These are phyloP conservation scores for Danio rerio DNA, from an alignment of 2,113 vertebrate species.

Conservation along the genomic window GRCz12tu NC_133181.1:40438501-40439000, in stretches of 20 bases:
- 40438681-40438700: too few species aligned
- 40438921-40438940: neutral
- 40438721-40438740: too few species aligned
- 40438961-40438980: neutral
- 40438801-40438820: constrained; percentile 33
- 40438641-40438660: too few species aligned
- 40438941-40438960: neutral
- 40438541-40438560: too few species aligned
- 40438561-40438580: too few species aligned
- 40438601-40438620: too few species aligned
- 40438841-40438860: constrained; percentile 30
- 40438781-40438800: constrained; percentile 8
- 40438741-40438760: constrained; percentile 7
- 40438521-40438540: too few species aligned
- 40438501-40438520: too few species aligned
- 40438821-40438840: neutral
- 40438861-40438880: constrained; percentile 7
- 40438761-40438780: constrained; percentile 8
- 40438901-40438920: constrained; percentile 1
- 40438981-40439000: neutral
- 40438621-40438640: too few species aligned
- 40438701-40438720: too few species aligned
- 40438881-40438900: constrained; percentile 34
- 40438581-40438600: too few species aligned
- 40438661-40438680: too few species aligned